These are phyloP conservation scores for Columba guinea DNA, from an alignment of 2,797 vertebrate genomes.

Conservation along the genomic window DNA sequence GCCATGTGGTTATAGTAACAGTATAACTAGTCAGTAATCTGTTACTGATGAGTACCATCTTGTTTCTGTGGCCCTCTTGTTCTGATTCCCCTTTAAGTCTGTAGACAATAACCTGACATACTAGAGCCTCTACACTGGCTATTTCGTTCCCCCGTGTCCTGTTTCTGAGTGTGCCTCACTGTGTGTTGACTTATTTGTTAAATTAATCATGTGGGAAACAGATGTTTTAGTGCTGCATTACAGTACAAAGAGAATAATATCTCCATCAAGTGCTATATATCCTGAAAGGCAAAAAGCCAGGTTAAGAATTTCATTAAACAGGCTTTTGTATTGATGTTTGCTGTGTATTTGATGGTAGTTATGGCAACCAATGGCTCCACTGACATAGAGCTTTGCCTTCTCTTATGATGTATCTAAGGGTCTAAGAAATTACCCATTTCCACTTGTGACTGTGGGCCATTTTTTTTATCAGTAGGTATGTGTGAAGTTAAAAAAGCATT, in stretches of 20 bases:
- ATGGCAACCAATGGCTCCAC: not conserved
- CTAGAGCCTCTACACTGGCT: not conserved
- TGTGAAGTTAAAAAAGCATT: not conserved
- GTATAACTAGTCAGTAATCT: not conserved
- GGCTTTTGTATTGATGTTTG: not conserved
- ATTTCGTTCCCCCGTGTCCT: not conserved
- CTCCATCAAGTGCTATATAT: not conserved
- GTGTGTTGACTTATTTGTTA: slow-evolving; percentile 34
- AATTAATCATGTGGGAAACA: slow-evolving; percentile 61
- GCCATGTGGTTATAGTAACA: not conserved
- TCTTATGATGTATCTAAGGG: not conserved
- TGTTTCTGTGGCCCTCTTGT: not conserved
- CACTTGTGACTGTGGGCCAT: not conserved
- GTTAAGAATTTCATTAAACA: not conserved
- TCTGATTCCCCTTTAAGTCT: not conserved
- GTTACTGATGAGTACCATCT: not conserved
- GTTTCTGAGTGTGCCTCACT: not conserved
- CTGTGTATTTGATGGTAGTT: slow-evolving; percentile 6
- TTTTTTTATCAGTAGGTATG: not conserved
- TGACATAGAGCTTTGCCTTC: not conserved
- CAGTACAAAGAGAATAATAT: not conserved
- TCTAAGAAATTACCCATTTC: not conserved
- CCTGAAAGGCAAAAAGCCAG: not conserved
- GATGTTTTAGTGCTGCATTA: slow-evolving; percentile 42
- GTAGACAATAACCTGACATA: not conserved